Base-by-base conservation (phyloP, 2,113 vertebrate species). In the Nymphicus hollandicus region DNA sequence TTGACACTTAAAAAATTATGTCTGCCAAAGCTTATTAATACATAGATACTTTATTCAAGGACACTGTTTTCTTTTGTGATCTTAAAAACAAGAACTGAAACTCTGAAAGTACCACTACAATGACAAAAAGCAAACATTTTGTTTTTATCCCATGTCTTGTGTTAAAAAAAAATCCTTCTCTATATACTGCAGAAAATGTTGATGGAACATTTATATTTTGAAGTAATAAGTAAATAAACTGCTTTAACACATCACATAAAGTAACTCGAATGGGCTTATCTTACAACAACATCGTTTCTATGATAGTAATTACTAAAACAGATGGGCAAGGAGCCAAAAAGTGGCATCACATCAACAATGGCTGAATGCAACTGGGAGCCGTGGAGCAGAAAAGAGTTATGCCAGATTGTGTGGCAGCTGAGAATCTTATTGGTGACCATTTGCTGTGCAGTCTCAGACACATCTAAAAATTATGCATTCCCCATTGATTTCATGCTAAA, bases 221-320 rank as follows among this genome's bases (percentile, higher is more conserved):
- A 82, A 88, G 22, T 44, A 95, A 56, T 29, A 65, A 89, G 46
- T 31, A 69, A 81, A 52, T 41, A 64, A 81, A 81, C 27, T 50
- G 35, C 52, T 81, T 79, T 18, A 77, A 79, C 46, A 44, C 23
- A 39, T 81, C 39, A 66, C 60, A 82, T 47, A 95, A 94, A 79
- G 9, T 84, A 91, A 94, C 35, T 84, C 37, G 70, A 74, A 50
- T 0, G 19, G 53, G 47, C 27, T 91, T 60, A 83, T 31, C 64
- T 92, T 87, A 80, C 73, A 93, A 84, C 87, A 87, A 49, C 69
- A 47, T 47, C 66, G 39, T 85, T 97, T 96, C 80, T 69, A 60
- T 73, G 95, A 97, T 81, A 97, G 88, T 93, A 96, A 97, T 97
- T 96, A 97, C 82, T 89, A 73, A 97, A 97, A 97, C 93, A 97